Percentiles rank a stretch among this genome's conserved stretches.
Evolutionary conservation across 1,140 invertebrate genomes (phyloP).

Genomic region (Diabrotica virgifera): DNA sequence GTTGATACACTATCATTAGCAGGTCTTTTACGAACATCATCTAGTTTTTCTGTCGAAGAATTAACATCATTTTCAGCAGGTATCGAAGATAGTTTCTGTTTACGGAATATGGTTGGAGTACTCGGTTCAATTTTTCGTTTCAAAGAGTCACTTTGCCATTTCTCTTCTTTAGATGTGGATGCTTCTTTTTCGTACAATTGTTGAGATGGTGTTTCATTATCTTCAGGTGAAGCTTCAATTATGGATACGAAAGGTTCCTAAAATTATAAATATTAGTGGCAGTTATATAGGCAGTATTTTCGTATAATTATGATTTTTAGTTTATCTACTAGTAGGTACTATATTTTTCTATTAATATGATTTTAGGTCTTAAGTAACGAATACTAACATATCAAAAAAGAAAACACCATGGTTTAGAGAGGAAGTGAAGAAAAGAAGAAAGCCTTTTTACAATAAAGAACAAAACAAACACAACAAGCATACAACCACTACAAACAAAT

Average conservation of each 20-base stretch:
- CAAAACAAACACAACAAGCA: too few species aligned
- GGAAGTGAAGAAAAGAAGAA: too few species aligned
- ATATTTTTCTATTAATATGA: too few species aligned
- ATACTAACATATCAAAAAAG: too few species aligned
- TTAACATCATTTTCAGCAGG: conserved; percentile 22
- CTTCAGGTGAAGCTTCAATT: conserved; percentile 18
- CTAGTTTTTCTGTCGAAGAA: conserved; percentile 21
- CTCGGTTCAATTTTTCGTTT: conserved; percentile 21
- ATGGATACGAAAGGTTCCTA: conserved; percentile 4
- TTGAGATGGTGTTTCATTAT: conserved; percentile 11
- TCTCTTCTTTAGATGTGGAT: conserved; percentile 14
- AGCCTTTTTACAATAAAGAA: too few species aligned
- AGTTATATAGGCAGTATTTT: too few species aligned
- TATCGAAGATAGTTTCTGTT: conserved; percentile 19
- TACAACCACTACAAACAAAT: too few species aligned
- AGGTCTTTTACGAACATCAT: conserved; percentile 16
- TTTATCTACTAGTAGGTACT: too few species aligned
- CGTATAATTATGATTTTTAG: too few species aligned
- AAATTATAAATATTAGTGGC: too few species aligned
- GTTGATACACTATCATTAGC: conserved; percentile 10
- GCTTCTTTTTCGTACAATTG: conserved; percentile 18
- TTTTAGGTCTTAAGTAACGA: too few species aligned
- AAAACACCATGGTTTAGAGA: too few species aligned
- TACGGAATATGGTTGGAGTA: conserved; percentile 5
- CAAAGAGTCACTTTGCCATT: conserved; percentile 17